phyloP scores from a whole-genome alignment of 2,888 invertebrate genomes.

The Leucoma salicis region DNA sequence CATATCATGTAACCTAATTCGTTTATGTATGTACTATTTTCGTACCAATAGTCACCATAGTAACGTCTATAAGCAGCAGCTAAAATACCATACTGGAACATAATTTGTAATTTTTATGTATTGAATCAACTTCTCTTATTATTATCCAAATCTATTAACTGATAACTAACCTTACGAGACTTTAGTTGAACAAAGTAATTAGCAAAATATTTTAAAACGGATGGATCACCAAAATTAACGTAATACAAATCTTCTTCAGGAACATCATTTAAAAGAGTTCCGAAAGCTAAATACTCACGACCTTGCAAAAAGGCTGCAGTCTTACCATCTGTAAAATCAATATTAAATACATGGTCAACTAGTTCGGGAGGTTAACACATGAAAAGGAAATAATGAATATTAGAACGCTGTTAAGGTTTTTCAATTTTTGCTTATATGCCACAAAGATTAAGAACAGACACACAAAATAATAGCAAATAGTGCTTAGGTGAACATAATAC shows the following conservation, averaged over 20 bases:
- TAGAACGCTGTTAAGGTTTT: too few species aligned
- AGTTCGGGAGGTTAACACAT: too few species aligned
- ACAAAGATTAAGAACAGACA: too few species aligned
- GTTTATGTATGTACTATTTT: constrained; percentile 56
- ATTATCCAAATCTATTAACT: neutral
- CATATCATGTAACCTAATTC: constrained; percentile 67
- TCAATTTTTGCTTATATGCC: too few species aligned
- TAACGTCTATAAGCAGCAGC: constrained; percentile 66
- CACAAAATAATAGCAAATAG: too few species aligned
- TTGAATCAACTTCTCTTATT: neutral
- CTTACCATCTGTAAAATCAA: constrained; percentile 60
- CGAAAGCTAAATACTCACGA: constrained; percentile 65
- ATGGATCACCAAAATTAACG: constrained; percentile 66
- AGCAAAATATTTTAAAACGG: constrained; percentile 63
- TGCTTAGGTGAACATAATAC: too few species aligned
- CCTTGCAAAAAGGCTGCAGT: constrained; percentile 68
- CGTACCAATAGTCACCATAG: constrained; percentile 59
- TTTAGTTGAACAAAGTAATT: constrained; percentile 43
- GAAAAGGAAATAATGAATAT: too few species aligned
- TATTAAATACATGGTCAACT: too few species aligned
- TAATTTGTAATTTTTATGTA: neutral
- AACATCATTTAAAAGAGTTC: constrained; percentile 54
- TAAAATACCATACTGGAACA: constrained; percentile 58
- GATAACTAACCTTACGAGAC: constrained; percentile 57
- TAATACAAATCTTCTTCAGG: constrained; percentile 75